A percentile compares a stretch with the other conserved stretches of the same genome.
Conservation (phyloP, 1,140 invertebrate species). For the Drosophila repleta region DNA sequence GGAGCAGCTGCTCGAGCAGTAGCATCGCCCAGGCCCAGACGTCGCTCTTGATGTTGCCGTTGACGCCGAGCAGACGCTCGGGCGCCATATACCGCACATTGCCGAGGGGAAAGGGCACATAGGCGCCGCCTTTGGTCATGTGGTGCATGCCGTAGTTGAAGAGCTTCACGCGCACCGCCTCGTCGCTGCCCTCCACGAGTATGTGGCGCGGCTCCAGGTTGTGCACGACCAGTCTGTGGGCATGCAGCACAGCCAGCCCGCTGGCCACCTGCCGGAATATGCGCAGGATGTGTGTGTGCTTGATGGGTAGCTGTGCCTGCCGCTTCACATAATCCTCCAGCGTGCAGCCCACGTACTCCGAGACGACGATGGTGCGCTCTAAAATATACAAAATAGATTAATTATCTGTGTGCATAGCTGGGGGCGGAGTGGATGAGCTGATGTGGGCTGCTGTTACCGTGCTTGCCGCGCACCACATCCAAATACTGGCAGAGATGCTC, state of each 20-base stretch:
- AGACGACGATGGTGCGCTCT: slow-evolving; percentile 96
- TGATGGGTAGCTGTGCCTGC: slow-evolving; percentile 84
- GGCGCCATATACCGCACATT: slow-evolving; percentile 93
- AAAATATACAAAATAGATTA: slow-evolving; percentile 13
- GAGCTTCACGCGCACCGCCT: slow-evolving; percentile 88
- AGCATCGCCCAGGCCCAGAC: slow-evolving; percentile 96
- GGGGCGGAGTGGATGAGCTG: not conserved
- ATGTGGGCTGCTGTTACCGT: slow-evolving; percentile 87
- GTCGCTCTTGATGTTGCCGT: slow-evolving; percentile 90
- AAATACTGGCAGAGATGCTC: slow-evolving; percentile 94
- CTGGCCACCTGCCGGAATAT: slow-evolving; percentile 88
- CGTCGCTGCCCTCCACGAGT: slow-evolving; percentile 87
- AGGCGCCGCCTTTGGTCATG: slow-evolving; percentile 89
- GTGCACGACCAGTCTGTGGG: slow-evolving; percentile 90
- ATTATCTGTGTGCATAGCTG: not conserved
- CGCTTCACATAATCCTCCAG: slow-evolving; percentile 83
- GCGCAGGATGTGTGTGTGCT: slow-evolving; percentile 86
- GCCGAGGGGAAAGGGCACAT: slow-evolving; percentile 95
- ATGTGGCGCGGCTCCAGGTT: slow-evolving; percentile 94
- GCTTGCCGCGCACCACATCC: slow-evolving; percentile 96
- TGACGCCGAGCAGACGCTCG: slow-evolving; percentile 89
- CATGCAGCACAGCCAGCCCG: slow-evolving; percentile 90
- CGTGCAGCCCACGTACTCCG: slow-evolving; percentile 92
- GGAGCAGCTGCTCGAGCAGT: slow-evolving; percentile 90
- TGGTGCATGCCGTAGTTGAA: slow-evolving; percentile 97